Evolutionary conservation across 2,113 vertebrate genomes (phyloP).

Genomic region (Sinocyclocheilus rhinocerous): DNA sequence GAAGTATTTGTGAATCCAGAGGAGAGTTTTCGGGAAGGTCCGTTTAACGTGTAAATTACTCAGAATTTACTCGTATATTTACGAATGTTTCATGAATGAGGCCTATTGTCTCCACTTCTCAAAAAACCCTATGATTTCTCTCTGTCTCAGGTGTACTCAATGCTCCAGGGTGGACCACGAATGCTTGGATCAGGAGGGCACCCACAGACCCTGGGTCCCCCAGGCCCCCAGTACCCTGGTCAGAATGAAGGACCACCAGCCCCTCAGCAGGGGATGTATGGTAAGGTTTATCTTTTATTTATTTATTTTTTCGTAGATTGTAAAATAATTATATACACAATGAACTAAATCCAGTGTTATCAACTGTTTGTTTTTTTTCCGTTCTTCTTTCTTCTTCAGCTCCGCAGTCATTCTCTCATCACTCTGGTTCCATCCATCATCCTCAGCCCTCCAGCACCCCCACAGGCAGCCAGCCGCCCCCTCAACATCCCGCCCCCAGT

Average conservation of each 20-base stretch:
- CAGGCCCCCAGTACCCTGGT: constrained; percentile 83
- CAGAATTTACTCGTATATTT: too few species aligned
- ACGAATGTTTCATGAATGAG: too few species aligned
- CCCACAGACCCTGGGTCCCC: constrained; percentile 84
- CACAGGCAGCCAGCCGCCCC: constrained; percentile 87
- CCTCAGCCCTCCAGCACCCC: constrained; percentile 91
- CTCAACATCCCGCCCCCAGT: constrained; percentile 88
- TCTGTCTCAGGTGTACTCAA: constrained; percentile 74
- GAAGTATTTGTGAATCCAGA: too few species aligned
- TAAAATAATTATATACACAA: too few species aligned
- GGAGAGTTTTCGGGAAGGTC: too few species aligned
- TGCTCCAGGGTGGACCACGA: constrained; percentile 86
- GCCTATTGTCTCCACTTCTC: too few species aligned
- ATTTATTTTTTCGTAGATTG: not conserved
- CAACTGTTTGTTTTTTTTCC: not conserved
- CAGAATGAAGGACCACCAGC: constrained; percentile 84
- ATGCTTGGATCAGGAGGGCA: constrained; percentile 87
- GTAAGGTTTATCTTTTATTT: constrained; percentile 65
- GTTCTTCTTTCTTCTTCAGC: constrained; percentile 64
- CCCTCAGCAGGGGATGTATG: constrained; percentile 85
- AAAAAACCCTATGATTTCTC: not conserved
- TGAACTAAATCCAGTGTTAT: too few species aligned
- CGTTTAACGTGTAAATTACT: too few species aligned
- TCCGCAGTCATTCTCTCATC: constrained; percentile 87
- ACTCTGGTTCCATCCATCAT: constrained; percentile 84